These are phyloP conservation scores for Microcebus lehilahytsara DNA, from an alignment of 2,113 vertebrate genomes.

Conservation along the genomic window DNA sequence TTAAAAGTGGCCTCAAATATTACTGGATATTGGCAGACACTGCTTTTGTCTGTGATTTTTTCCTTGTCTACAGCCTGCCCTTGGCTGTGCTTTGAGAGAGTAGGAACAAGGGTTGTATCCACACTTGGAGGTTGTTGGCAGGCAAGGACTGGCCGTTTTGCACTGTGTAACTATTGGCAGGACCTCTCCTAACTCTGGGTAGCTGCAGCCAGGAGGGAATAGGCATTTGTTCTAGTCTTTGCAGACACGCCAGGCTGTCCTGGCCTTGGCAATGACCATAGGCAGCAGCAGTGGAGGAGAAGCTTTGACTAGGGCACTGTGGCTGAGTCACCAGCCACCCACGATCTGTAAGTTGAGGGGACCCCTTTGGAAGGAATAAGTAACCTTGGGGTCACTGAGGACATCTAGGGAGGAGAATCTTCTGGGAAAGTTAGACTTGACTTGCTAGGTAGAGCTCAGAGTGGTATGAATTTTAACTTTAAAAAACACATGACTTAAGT, in stretches of 20 bases:
- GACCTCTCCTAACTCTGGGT: neutral
- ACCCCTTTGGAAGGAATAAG: neutral
- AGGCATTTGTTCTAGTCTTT: constrained; percentile 1
- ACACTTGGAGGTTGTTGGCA: constrained; percentile 38
- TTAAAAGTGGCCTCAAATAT: constrained; percentile 11
- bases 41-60: constrained; percentile 10
- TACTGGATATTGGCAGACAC: neutral
- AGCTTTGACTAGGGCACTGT: neutral
- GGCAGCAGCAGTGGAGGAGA: neutral
- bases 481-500: neutral
- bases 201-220: constrained; percentile 32
- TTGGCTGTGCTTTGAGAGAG: constrained; percentile 28
- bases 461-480: constrained; percentile 2
- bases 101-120: constrained; percentile 1
- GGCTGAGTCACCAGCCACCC: neutral
- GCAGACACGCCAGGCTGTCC: neutral
- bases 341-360: neutral
- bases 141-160: neutral
- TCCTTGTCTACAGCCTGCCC: constrained; percentile 40
- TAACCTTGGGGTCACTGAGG: neutral
- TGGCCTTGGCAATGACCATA: neutral
- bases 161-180: neutral
- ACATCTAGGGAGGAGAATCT: neutral
- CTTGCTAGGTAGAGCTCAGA: neutral
- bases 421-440: neutral